Conservation (phyloP, 2,113 vertebrate genomes). For the Urocitellus parryii region DNA sequence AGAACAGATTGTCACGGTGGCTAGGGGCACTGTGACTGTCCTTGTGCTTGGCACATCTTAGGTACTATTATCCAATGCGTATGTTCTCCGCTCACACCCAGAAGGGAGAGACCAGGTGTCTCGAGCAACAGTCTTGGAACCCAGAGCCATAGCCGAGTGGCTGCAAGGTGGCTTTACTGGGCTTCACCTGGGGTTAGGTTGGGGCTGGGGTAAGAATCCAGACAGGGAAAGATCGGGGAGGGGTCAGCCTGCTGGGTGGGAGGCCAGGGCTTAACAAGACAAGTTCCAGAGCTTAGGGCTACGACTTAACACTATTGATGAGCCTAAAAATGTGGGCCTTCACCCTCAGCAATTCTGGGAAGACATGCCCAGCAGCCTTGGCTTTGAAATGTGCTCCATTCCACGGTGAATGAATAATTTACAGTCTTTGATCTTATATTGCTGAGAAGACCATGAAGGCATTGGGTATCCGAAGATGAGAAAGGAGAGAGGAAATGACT, state of each 20-base stretch:
- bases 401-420: constrained; percentile 68
- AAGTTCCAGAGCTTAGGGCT: not conserved
- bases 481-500: not conserved
- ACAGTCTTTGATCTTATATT: constrained; percentile 79
- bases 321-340: constrained; percentile 32
- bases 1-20: rapidly evolving
- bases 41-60: not conserved
- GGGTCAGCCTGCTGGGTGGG: not conserved
- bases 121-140: not conserved
- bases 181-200: not conserved
- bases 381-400: constrained; percentile 67
- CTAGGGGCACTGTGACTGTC: not conserved
- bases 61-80: not conserved
- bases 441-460: constrained; percentile 40
- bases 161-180: not conserved
- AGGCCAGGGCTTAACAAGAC: not conserved
- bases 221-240: not conserved
- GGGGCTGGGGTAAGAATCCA: not conserved
- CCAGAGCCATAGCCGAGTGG: rapidly evolving
- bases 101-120: not conserved
- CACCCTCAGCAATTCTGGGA: constrained; percentile 26
- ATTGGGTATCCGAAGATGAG: not conserved
- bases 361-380: constrained; percentile 35
- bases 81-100: not conserved
- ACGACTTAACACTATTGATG: not conserved